Evolutionary conservation across 2,888 invertebrate genomes (phyloP), one percentile per base, ranked within the genome.

Genomic region (Xanthorhoe spadicearia): DNA sequence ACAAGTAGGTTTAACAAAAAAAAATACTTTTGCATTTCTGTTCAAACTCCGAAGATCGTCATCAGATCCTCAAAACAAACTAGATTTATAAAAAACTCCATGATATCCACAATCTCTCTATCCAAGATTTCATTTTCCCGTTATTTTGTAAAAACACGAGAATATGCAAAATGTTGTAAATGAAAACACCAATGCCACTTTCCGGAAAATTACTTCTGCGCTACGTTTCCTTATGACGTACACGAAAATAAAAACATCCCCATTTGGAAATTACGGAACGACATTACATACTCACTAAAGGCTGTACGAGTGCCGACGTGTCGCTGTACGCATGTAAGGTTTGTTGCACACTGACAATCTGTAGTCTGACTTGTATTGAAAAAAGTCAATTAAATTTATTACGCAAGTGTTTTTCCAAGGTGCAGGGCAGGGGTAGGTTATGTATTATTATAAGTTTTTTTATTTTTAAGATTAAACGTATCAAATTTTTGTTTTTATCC

Each of bases 221-320:
- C 19, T 15, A 19, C 9, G 18, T 50, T 61, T 60, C 60, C 60
- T 63, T 56, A 50, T 49, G 38, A 43, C 57, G 53, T 32, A 32
- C 46, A 50, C 18, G 50, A 52, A 66, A 67, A 60, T 56, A 67
- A 61, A 64, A 67, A 64, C 56, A 61, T 23, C 59, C 62, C 60
- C 58, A 23, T 62, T 49, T 60, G 55, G 59, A 55, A 63, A 67
- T 67, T 63, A 53, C 67, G 48, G 57, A 64, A 64, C 60, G 54
- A 62, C 59, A 62, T 55, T 65, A 68, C 61, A 51, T 53, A 59
- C 65, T 56, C 56, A 53, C 52, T 67, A 63, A 63, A 64, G 63
- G 67, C 63, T 23, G 23, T 23, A 58, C 53, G 38, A 43, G 38
- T 28, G 53, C 55, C 23, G 50, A 4, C 8, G 32, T 6, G 32